Base-by-base conservation (phyloP, 2,888 invertebrate species). In the Lepidonotus clava region DNA sequence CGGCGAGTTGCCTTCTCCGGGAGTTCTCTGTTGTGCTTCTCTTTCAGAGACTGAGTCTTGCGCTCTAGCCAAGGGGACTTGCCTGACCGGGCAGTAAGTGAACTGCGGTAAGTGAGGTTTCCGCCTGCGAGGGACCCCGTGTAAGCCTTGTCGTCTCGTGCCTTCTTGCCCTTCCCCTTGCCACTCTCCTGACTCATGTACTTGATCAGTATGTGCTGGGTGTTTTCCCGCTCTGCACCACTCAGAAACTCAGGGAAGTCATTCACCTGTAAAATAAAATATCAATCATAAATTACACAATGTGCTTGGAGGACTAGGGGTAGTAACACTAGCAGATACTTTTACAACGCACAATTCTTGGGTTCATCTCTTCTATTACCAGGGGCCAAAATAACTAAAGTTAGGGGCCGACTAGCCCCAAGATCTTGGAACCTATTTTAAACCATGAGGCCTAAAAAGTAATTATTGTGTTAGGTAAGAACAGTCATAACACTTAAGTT, bases 191-290 rank as follows among this genome's bases (percentile, higher is more conserved):
- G 34, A 18, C 87, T 87, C 46, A 66, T 34, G 85, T 92, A 91
- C 28, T 91, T 92, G 66, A 94, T 89, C 56, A 91, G 91, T 56
- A 94, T 90, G 89, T 94, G 94, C 84, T 93, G 93, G 32, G 92
- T 92, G 88, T 93, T 93, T 71, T 91, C 89, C 86, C 92, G 90
- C 87, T 93, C 93, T 86, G 91, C 91, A 5, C 93, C 93, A 76
- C 90, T 90, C 40, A 94, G 90, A 88, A 94, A 94, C 6, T 92
- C 91, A 32, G 93, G 93, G 83, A 90, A 92, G 86, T 93, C 93
- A 89, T 93, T 93, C 40, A 92, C 91, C 93, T 93, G 91, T 11
- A 90, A 88, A 14, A 77, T n/a, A n/a, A n/a, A n/a, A n/a, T n/a
- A n/a, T n/a, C 86, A 84, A 77, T 5, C 11, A 85, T 76, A 41